phyloP scores from a whole-genome alignment of 2,888 invertebrate genomes.

The Aphrophora alni region DNA sequence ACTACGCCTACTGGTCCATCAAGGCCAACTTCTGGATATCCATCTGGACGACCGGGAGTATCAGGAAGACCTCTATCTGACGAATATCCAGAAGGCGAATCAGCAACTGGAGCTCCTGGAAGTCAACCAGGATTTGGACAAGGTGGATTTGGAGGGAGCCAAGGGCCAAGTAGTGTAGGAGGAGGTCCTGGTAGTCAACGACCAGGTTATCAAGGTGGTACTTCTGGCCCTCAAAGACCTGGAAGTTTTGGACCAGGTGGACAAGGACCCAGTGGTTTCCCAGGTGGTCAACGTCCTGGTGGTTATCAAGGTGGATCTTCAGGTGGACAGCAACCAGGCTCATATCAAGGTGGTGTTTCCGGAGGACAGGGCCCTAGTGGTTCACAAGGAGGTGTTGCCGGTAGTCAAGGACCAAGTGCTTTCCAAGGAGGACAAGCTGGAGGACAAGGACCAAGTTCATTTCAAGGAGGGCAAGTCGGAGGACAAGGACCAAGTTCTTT shows the following conservation, averaged over 20 bases:
- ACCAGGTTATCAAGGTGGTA: neutral
- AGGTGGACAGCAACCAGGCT: constrained; percentile 9
- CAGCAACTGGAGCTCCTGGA: constrained; percentile 42
- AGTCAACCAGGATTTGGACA: constrained; percentile 43
- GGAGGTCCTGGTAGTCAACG: constrained; percentile 13
- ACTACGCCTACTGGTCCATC: constrained; percentile 28
- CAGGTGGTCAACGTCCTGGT: constrained; percentile 38
- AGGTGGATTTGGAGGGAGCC: constrained; percentile 44
- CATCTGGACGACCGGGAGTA: constrained; percentile 48
- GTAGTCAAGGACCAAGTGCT: constrained; percentile 39
- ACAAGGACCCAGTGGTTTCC: constrained; percentile 46
- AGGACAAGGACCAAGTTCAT: no score
- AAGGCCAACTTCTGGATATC: constrained; percentile 51
- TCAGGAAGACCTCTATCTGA: constrained; percentile 34
- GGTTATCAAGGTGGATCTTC: constrained; percentile 39
- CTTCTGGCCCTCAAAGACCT: constrained; percentile 43
- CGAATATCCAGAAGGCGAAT: constrained; percentile 48
- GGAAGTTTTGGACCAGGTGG: constrained; percentile 39
- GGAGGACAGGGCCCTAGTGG: no score
- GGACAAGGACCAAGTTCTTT: constrained; percentile 39
- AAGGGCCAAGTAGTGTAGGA: neutral
- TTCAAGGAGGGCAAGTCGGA: constrained; percentile 40
- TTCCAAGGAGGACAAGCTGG: constrained; percentile 46
- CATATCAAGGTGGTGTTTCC: no score
- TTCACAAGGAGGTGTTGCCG: constrained; percentile 38